Conservation (phyloP, 2,888 invertebrate species). For the Cryptus viduatorius region DNA sequence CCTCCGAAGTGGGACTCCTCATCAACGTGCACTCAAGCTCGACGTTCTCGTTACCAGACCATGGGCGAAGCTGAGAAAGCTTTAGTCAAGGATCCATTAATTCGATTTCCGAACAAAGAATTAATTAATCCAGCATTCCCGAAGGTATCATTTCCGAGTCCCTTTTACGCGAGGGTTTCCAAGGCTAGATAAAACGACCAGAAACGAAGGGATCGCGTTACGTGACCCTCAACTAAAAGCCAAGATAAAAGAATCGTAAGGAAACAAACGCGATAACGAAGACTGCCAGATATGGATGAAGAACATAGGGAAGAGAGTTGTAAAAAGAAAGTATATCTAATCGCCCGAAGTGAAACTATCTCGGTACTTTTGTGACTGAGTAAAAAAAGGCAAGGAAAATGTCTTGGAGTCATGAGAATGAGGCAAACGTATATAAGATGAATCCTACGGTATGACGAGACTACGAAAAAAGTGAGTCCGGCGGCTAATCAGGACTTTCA, state of each 20-base stretch:
- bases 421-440: not conserved
- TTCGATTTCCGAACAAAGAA: slow-evolving; percentile 55
- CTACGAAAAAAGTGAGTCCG: slow-evolving; percentile 44
- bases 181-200: slow-evolving; percentile 10
- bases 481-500: slow-evolving; percentile 69
- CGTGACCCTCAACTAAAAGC: slow-evolving; percentile 46
- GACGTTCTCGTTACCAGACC: slow-evolving; percentile 4
- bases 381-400: not conserved
- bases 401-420: not conserved
- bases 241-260: not conserved
- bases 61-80: slow-evolving; percentile 26
- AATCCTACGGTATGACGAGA: slow-evolving; percentile 9
- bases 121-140: slow-evolving; percentile 64
- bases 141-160: slow-evolving; percentile 40
- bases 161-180: slow-evolving; percentile 6
- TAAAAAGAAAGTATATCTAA: slow-evolving; percentile 44
- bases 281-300: slow-evolving; percentile 23
- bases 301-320: slow-evolving; percentile 19
- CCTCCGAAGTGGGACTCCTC: slow-evolving; percentile 19
- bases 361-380: slow-evolving; percentile 22
- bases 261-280: not conserved
- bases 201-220: slow-evolving; percentile 3
- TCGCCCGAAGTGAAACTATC: slow-evolving; percentile 25
- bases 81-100: slow-evolving; percentile 34
- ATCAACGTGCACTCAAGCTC: slow-evolving; percentile 55